Conservation (phyloP, 2,797 vertebrate species). For the Helostoma temminkii region DNA sequence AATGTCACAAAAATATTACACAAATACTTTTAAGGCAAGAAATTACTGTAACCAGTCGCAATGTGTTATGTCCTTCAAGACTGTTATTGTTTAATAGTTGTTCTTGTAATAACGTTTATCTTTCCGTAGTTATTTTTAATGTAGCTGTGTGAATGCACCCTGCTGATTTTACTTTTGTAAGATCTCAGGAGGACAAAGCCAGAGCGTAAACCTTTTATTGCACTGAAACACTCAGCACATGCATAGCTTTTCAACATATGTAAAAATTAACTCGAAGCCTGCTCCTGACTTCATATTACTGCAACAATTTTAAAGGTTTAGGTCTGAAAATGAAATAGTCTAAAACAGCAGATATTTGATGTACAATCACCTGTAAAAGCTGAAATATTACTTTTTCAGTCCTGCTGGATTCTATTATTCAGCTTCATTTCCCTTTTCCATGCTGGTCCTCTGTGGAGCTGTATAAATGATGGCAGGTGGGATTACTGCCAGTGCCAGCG, state of each 20-base stretch:
- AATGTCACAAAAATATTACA: too few species aligned
- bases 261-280: neutral
- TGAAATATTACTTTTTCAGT: conserved; percentile 50
- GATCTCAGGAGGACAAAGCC: neutral
- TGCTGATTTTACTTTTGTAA: neutral
- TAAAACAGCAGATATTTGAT: conserved; percentile 22
- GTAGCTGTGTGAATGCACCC: too few species aligned
- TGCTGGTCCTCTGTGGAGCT: conserved; percentile 48
- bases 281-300: neutral
- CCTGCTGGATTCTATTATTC: conserved; percentile 57
- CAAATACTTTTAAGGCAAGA: neutral
- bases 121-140: neutral
- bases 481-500: conserved; percentile 61
- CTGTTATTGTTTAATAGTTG: too few species aligned
- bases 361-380: conserved; percentile 39
- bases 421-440: conserved; percentile 58
- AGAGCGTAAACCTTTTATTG: neutral
- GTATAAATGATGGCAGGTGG: conserved; percentile 62
- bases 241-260: neutral
- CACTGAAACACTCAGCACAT: conserved; percentile 12
- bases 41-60: too few species aligned
- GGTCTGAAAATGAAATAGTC: conserved; percentile 18
- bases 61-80: too few species aligned
- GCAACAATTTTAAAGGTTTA: conserved; percentile 1
- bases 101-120: neutral